A percentile compares a stretch with the other conserved stretches of the same genome.
These are phyloP conservation scores for Clarias gariepinus DNA, from an alignment of 2,113 vertebrate genomes.

Conservation along the genomic window DNA sequence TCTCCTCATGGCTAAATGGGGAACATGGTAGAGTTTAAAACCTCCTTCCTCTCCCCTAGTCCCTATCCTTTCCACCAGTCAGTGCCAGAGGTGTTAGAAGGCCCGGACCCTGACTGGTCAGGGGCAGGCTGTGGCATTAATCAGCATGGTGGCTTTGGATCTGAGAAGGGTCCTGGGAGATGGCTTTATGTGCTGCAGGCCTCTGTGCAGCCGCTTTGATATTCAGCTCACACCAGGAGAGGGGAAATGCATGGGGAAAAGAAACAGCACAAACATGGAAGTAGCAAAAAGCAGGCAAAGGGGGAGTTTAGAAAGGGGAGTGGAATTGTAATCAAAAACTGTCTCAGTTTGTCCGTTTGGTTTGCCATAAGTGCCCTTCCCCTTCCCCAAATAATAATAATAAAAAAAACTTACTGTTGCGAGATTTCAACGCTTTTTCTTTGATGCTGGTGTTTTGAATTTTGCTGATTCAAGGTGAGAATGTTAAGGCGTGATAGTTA, in stretches of 20 bases:
- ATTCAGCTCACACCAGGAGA: constrained; percentile 86
- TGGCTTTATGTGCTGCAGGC: constrained; percentile 79
- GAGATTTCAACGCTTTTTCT: constrained; percentile 61
- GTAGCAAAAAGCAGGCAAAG: constrained; percentile 72
- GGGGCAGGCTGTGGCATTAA: constrained; percentile 76
- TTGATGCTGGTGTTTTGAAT: constrained; percentile 65
- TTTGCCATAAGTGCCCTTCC: constrained; percentile 83
- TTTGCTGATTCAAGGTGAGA: constrained; percentile 55
- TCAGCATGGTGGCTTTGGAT: constrained; percentile 76
- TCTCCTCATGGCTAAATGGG: constrained; percentile 32
- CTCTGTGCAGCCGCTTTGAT: constrained; percentile 85
- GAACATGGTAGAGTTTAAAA: constrained; percentile 28
- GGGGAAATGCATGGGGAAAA: constrained; percentile 80
- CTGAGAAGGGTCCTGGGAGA: constrained; percentile 75
- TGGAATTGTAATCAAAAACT: constrained; percentile 82
- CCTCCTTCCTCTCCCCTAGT: neutral
- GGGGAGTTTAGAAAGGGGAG: constrained; percentile 33
- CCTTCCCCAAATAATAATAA: constrained; percentile 46
- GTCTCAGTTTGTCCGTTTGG: constrained; percentile 80
- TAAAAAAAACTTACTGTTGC: constrained; percentile 79
- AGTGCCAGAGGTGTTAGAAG: constrained; percentile 66
- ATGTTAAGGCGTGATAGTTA: constrained; percentile 63
- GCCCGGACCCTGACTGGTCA: constrained; percentile 65
- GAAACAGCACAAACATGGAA: constrained; percentile 70
- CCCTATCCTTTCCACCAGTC: constrained; percentile 49